Evolutionary conservation across 2,888 invertebrate species (phyloP).

Genomic region (Ferdinandea cuprea): DNA sequence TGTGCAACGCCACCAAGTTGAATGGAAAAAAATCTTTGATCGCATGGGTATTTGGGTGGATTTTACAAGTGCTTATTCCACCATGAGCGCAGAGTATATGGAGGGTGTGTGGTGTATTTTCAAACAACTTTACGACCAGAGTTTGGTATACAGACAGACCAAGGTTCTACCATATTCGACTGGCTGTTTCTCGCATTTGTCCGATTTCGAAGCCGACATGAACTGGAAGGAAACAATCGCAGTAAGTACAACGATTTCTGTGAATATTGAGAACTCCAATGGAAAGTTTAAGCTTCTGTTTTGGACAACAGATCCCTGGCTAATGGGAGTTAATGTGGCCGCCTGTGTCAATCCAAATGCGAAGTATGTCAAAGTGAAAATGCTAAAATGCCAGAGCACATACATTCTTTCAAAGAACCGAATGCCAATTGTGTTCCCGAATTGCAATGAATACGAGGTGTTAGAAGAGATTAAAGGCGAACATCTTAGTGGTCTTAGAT

Average conservation of each 20-base stretch:
- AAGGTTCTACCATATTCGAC: slow-evolving; percentile 99
- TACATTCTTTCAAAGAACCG: slow-evolving; percentile 92
- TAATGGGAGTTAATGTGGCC: slow-evolving; percentile 95
- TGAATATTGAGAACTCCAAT: slow-evolving; percentile 86
- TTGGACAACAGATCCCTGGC: slow-evolving; percentile 99
- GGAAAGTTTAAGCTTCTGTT: slow-evolving; percentile 61
- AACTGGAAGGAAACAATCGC: slow-evolving; percentile 98
- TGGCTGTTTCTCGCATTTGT: slow-evolving; percentile 96
- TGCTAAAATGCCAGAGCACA: slow-evolving; percentile 83
- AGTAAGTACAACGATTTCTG: slow-evolving; percentile 93
- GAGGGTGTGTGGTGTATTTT: slow-evolving; percentile 99
- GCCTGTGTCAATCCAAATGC: slow-evolving; percentile 94
- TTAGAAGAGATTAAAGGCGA: slow-evolving; percentile 90
- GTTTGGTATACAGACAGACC: slow-evolving; percentile 96
- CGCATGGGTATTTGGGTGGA: slow-evolving; percentile 98
- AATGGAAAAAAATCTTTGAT: slow-evolving; percentile 93
- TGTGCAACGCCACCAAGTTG: slow-evolving; percentile 94
- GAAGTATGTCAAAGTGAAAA: slow-evolving; percentile 89
- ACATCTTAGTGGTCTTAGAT: slow-evolving; percentile 89
- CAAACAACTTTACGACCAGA: slow-evolving; percentile 94
- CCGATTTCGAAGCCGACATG: slow-evolving; percentile 98
- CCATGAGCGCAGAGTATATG: slow-evolving; percentile 97
- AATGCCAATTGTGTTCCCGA: slow-evolving; percentile 89
- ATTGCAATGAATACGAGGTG: slow-evolving; percentile 89
- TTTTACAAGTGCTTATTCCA: slow-evolving; percentile 98